Percentiles rank a stretch among this genome's conserved stretches.
Evolutionary conservation across 2,797 vertebrate genomes (phyloP).

Genomic region (Phalloptychus januarius): DNA sequence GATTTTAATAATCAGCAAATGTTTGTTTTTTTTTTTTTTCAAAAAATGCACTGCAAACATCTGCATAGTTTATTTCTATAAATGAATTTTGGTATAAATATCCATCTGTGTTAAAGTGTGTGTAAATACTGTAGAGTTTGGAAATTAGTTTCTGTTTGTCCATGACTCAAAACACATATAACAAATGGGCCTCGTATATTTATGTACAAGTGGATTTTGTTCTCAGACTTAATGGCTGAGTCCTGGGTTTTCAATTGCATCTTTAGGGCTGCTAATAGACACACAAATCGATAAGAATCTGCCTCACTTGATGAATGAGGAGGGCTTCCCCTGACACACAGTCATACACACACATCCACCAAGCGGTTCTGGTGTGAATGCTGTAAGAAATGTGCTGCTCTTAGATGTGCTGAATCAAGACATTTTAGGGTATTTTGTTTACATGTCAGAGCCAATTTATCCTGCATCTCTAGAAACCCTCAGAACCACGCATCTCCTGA

Average conservation of each 20-base stretch:
- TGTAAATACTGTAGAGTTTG: background rate
- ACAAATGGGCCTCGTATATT: background rate
- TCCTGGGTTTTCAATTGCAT: constrained; percentile 32
- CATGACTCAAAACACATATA: background rate
- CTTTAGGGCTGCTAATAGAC: constrained; percentile 41
- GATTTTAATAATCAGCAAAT: background rate
- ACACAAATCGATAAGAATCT: constrained; percentile 55
- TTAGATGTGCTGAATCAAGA: constrained; percentile 45
- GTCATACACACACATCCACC: background rate
- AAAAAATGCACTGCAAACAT: background rate
- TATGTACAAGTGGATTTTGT: background rate
- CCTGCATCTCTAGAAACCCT: constrained; percentile 42
- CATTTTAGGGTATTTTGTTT: constrained; percentile 51
- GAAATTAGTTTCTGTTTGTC: background rate
- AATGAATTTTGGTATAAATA: background rate
- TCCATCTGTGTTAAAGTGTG: background rate
- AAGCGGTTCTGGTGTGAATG: constrained; percentile 5
- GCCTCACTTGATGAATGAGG: constrained; percentile 59
- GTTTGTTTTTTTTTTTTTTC: background rate
- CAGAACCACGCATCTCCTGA: constrained; percentile 22
- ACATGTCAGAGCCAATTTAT: constrained; percentile 59
- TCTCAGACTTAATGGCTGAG: constrained; percentile 11
- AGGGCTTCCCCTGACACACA: constrained; percentile 25
- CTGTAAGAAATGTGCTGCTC: background rate
- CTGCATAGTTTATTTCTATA: background rate